Percentiles rank a stretch among this genome's conserved stretches.
Conservation (phyloP, 2,888 invertebrate species). For the Latrodectus hesperus region DNA sequence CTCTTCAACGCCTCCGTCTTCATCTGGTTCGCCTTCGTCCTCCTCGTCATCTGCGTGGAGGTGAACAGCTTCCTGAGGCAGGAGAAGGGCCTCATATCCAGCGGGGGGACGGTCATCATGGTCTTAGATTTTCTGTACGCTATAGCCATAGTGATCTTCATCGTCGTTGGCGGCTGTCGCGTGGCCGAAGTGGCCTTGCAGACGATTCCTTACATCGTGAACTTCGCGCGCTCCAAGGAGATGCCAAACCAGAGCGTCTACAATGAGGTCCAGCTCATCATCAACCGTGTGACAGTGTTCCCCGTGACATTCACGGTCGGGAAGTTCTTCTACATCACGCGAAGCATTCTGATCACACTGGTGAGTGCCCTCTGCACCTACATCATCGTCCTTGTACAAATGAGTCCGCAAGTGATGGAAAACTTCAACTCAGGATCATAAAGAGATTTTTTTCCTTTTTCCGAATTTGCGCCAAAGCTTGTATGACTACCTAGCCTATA, state of each 20-base stretch:
- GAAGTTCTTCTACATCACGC: slow-evolving; percentile 65
- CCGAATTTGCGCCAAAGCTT: not conserved
- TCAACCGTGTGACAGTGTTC: slow-evolving; percentile 65
- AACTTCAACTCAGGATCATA: slow-evolving; percentile 51
- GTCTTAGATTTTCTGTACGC: slow-evolving; percentile 66
- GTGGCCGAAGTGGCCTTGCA: slow-evolving; percentile 66
- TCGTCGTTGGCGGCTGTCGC: slow-evolving; percentile 60
- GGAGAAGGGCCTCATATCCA: slow-evolving; percentile 64
- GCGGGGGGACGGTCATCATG: slow-evolving; percentile 66
- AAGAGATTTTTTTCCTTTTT: slow-evolving; percentile 29
- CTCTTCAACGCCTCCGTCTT: slow-evolving; percentile 65
- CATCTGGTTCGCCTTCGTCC: slow-evolving; percentile 64
- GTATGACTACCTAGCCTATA: too few species aligned
- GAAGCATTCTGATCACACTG: slow-evolving; percentile 65
- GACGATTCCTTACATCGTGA: slow-evolving; percentile 66
- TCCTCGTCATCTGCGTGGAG: slow-evolving; percentile 65
- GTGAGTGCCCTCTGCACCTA: slow-evolving; percentile 66
- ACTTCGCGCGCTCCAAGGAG: slow-evolving; percentile 65
- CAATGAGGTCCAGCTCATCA: slow-evolving; percentile 67
- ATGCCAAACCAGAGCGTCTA: slow-evolving; percentile 67
- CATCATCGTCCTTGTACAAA: slow-evolving; percentile 65
- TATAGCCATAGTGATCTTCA: slow-evolving; percentile 63
- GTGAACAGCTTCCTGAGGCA: slow-evolving; percentile 65
- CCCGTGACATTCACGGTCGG: slow-evolving; percentile 65
- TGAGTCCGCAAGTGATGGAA: slow-evolving; percentile 67